Evolutionary conservation across 2,888 invertebrate species (phyloP).

Genomic region (Scelioninae gen. 1): DNA sequence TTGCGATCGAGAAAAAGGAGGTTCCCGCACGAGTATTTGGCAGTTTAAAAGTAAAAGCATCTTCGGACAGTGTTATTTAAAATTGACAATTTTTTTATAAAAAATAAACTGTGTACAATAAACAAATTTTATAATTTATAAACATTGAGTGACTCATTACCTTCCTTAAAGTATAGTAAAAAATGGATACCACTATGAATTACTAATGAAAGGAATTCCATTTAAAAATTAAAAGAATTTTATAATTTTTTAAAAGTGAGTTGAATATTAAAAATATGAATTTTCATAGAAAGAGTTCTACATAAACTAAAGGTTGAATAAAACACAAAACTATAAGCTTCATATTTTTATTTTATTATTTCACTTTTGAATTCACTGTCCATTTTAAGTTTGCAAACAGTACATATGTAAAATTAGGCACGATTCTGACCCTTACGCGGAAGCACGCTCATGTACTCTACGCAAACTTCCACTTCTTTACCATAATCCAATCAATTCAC

Average conservation of each 20-base stretch:
- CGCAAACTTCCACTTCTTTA: slow-evolving; percentile 23
- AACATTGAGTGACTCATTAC: too few species aligned
- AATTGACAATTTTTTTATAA: too few species aligned
- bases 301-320: slow-evolving; percentile 14
- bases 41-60: slow-evolving; percentile 86
- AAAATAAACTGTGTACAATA: too few species aligned
- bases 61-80: slow-evolving; percentile 22
- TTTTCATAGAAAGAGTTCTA: neutral
- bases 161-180: too few species aligned
- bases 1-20: slow-evolving; percentile 92
- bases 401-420: slow-evolving; percentile 64
- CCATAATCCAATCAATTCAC: slow-evolving; percentile 21
- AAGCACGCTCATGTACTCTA: slow-evolving; percentile 56
- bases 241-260: neutral
- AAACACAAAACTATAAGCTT: slow-evolving; percentile 40
- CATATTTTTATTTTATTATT: slow-evolving; percentile 36
- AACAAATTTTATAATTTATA: too few species aligned
- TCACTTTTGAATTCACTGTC: slow-evolving; percentile 14
- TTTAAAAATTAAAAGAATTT: too few species aligned
- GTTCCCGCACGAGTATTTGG: slow-evolving; percentile 97
- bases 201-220: too few species aligned
- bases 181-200: too few species aligned
- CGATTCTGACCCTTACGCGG: slow-evolving; percentile 58
- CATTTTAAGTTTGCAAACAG: slow-evolving; percentile 35
- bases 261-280: neutral